A percentile compares a stretch with the other conserved stretches of the same genome.
These are phyloP conservation scores for Diadophis punctatus DNA, from an alignment of 2,113 vertebrate species.

Conservation along the genomic window DNA sequence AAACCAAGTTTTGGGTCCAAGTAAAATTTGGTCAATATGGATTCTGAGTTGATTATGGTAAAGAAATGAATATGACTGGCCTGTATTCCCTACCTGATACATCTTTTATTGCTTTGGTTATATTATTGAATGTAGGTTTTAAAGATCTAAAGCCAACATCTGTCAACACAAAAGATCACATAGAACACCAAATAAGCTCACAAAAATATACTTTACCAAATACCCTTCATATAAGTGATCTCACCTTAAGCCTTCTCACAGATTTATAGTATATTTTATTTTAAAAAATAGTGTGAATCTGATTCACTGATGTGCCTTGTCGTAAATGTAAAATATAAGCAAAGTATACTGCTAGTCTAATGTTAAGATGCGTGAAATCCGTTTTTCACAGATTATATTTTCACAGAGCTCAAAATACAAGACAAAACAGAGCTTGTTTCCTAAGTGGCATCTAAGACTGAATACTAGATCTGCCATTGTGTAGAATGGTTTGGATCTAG, in stretches of 20 bases:
- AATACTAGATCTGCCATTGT: constrained; percentile 38
- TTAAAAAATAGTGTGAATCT: constrained; percentile 23
- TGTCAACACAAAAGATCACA: constrained; percentile 47
- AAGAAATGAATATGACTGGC: constrained; percentile 70
- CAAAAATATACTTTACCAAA: constrained; percentile 38
- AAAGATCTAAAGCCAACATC: constrained; percentile 48
- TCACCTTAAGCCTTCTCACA: not conserved
- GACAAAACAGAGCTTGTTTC: constrained; percentile 27
- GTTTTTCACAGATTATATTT: constrained; percentile 38
- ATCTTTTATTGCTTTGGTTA: constrained; percentile 75
- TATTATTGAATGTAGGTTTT: constrained; percentile 64
- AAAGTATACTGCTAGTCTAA: constrained; percentile 22
- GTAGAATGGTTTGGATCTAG: constrained; percentile 1
- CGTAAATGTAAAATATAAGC: constrained; percentile 21
- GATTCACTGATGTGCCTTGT: not conserved
- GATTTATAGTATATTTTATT: not conserved
- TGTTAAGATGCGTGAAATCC: constrained; percentile 18
- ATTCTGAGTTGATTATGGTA: constrained; percentile 48
- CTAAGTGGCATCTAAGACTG: constrained; percentile 20
- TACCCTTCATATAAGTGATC: constrained; percentile 39
- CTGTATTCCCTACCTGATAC: constrained; percentile 69
- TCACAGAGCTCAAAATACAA: constrained; percentile 40
- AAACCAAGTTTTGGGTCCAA: constrained; percentile 36
- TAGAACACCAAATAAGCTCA: constrained; percentile 40
- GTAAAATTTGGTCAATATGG: constrained; percentile 29